Evolutionary conservation across 2,888 invertebrate species (phyloP), one percentile per base, ranked within the genome.

Genomic region (Neria commutata): DNA sequence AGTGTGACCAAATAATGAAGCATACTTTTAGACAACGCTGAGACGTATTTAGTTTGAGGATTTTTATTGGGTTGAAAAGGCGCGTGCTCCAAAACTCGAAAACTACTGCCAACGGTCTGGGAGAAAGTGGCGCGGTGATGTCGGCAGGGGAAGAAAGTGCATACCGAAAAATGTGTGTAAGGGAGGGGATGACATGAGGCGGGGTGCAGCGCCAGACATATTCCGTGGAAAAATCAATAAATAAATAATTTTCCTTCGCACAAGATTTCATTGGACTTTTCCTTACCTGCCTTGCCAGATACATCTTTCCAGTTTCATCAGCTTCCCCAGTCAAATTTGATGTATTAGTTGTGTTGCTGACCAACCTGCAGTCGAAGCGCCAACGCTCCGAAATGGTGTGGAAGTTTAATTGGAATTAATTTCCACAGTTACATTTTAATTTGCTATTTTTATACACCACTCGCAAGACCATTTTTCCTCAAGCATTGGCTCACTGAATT

Each of bases 91-190:
- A 42, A 19, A 42, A 42, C 6, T 42, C 8, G 19, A 17, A 42
- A 17, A 29, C 6, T 11, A 6, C 29, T 29, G 11, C 29, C 6
- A 29, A 42, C 19, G 42, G 5, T 17, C 14, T 42, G n/a, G n/a
- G n/a, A n/a, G n/a, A n/a, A n/a, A n/a, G n/a, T n/a, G n/a, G 14
- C 21, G 37, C 4, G 37, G 37, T 10, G 37, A 14, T 37, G 6
- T 10, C 4, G 37, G n/a, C 14, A 5, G 21, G 42, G 17, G 19
- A 5, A 42, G n/a, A 42, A 42, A 42, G 42, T 42, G 42, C 42
- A 42, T 42, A 42, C 42, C 42, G 42, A 42, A 42, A 42, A 42
- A n/a, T n/a, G n/a, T n/a, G n/a, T n/a, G n/a, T n/a, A n/a, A n/a
- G n/a, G n/a, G n/a, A n/a, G n/a, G n/a, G n/a, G n/a, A n/a, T n/a